Evolutionary conservation across 1,140 invertebrate genomes (phyloP), one percentile per base, ranked within the genome.

Genomic region (Lucilia sericata): DNA sequence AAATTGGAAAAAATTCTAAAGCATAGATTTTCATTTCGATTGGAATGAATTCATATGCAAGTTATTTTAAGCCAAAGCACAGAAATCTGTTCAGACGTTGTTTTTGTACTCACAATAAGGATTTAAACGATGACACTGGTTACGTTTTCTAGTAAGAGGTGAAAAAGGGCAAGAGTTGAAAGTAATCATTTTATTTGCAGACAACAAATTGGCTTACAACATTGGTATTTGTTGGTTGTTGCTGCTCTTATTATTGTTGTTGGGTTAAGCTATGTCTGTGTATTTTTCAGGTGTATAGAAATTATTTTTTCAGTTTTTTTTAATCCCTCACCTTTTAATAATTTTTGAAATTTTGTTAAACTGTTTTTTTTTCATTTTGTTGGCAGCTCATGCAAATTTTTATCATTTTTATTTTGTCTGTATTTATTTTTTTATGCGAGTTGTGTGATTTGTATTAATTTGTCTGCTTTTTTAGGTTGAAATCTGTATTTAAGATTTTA

Each of bases 11-110:
- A 75, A 30, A 75, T 14, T 36, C 30, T 60, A 60, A 60, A 60
- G 55, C 14, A 60, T n/a, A 60, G 55, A 60, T 75, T 75, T 75
- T 75, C 34, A 75, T 75, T 75, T 75, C 74, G 74, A 75, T 75
- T 75, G 55, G 14, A 60, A 60, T 75, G 30, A 75, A 75, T 34
- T 75, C 74, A 75, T 34, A 75, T 75, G 30, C 74, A 60, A 60
- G 55, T 60, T 60, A 60, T 17, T 60, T 60, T 60, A 14, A 7
- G 55, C 14, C 55, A 17, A 60, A 17, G 14, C 5, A n/a, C 5
- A 17, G 55, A 17, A 17, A 42, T 42, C 42, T 42, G 42, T 42
- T 8, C 42, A 42, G 5, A 42, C 42, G 25, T 30, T 30, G 25
- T 30, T 42, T 42, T 42, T 42, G 42, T 10, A 10, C 42, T 42